Percentiles rank a stretch among this genome's conserved stretches.
Evolutionary conservation across 2,113 vertebrate species (phyloP).

Genomic region (Leptocoma aspasia): DNA sequence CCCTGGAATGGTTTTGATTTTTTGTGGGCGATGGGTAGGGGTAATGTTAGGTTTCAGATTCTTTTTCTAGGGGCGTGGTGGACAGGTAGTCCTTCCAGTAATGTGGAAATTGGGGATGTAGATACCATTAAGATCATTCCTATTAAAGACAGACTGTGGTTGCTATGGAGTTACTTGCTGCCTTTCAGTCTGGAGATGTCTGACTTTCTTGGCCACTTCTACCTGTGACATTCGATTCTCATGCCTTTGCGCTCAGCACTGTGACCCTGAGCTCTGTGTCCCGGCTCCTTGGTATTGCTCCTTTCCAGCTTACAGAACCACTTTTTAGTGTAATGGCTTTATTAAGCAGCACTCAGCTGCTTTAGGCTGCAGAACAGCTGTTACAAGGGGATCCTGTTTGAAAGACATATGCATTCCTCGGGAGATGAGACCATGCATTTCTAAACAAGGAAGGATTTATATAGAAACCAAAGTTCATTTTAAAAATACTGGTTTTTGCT

Average conservation of each 20-base stretch:
- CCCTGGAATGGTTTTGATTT: background rate
- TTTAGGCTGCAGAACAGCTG: background rate
- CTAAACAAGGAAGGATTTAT: background rate
- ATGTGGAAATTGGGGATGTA: background rate
- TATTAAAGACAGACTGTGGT: background rate
- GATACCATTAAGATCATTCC: background rate
- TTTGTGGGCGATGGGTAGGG: accelerated
- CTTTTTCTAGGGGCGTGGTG: accelerated
- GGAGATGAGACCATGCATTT: background rate
- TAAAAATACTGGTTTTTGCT: background rate
- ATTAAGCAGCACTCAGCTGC: background rate
- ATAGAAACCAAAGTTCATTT: background rate
- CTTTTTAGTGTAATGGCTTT: background rate
- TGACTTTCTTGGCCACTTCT: background rate
- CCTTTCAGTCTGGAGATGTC: background rate
- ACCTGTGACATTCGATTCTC: background rate
- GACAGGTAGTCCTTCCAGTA: background rate
- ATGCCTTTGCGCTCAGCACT: background rate
- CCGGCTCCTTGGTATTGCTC: background rate
- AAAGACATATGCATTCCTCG: background rate
- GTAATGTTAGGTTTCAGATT: background rate
- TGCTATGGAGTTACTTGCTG: background rate
- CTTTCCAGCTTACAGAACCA: background rate
- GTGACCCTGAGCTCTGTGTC: background rate
- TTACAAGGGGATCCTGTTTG: background rate